These are phyloP conservation scores for Huso huso DNA, from an alignment of 2,797 vertebrate genomes.

Conservation along the genomic window DNA sequence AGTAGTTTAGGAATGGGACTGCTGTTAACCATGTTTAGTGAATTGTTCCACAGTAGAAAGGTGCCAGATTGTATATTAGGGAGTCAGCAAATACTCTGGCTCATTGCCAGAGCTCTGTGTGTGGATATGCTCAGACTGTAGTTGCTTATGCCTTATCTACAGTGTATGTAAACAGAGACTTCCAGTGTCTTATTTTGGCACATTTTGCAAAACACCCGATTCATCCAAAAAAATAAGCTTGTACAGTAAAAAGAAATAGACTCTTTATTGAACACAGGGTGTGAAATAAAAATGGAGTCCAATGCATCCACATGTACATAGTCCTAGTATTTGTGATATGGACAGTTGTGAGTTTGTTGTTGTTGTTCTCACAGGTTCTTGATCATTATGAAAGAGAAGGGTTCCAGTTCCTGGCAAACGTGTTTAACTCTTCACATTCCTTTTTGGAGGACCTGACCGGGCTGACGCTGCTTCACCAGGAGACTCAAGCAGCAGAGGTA, in stretches of 20 bases:
- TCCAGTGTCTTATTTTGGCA: too few species aligned
- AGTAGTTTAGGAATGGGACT: too few species aligned
- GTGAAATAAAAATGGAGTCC: background rate
- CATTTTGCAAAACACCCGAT: too few species aligned
- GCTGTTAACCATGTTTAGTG: too few species aligned
- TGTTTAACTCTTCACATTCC: conserved; percentile 97
- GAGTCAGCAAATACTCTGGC: too few species aligned
- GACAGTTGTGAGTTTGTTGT: conserved; percentile 1
- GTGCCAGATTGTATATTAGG: background rate
- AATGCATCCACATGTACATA: background rate
- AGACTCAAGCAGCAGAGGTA: conserved; percentile 97
- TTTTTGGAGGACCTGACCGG: conserved; percentile 96
- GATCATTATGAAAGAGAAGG: conserved; percentile 86
- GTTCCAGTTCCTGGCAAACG: conserved; percentile 85
- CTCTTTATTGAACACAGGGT: background rate
- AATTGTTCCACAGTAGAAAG: too few species aligned
- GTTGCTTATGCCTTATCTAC: too few species aligned
- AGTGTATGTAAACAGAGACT: too few species aligned
- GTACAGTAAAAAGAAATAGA: background rate
- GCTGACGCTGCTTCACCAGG: conserved; percentile 89
- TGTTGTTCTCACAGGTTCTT: conserved; percentile 69
- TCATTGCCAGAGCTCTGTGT: too few species aligned
- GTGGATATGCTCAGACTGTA: too few species aligned
- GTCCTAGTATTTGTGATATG: background rate
- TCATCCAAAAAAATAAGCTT: background rate